Evolutionary conservation across 1,140 invertebrate genomes (phyloP), one percentile per base, ranked within the genome.

Genomic region (Drosophila pectinifera): DNA sequence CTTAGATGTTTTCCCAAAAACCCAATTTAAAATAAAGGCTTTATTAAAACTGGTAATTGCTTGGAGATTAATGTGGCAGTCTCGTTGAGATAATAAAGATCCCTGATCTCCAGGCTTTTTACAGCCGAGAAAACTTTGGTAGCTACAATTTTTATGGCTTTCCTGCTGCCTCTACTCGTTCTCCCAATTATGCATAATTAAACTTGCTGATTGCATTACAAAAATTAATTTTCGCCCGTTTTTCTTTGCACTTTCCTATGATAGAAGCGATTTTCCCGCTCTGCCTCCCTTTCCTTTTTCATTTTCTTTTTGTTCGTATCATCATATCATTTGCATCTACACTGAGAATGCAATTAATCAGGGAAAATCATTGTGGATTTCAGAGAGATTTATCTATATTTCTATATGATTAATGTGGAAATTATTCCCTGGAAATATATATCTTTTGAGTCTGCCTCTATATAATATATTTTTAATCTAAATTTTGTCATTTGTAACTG

Each of bases 161-260:
- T 56, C 16, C 31, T 22, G 18, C n/a, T 39, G 58, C 42, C 31
- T 48, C 38, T 41, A 28, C 63, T 53, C 43, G 64, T 46, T 68
- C 59, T 42, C 48, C 57, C 79, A 81, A 82, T 81, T 81, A 81
- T 78, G 75, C 69, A 78, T 81, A 82, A 81, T 81, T 68, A 82
- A 78, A 64, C 57, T 46, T 42, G 61, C 67, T 81, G 68, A 70
- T 61, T 77, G 73, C 74, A 59, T 73, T 62, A 53, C 55, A 54
- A 39, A 82, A 82, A 78, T 74, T 68, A 74, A 78, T 69, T 83
- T 81, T 82, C 68, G 39, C 63, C 51, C 79, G 72, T 82, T 78
- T 51, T 67, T 59, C 79, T 51, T 59, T 82, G 67, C 73, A 75
- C 61, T 78, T 69, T 59, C 26, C 59, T 56, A 34, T 49, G 53